Evolutionary conservation across 2,797 vertebrate species (phyloP), one percentile per base, ranked within the genome.

Genomic region (Dryobates pubescens): DNA sequence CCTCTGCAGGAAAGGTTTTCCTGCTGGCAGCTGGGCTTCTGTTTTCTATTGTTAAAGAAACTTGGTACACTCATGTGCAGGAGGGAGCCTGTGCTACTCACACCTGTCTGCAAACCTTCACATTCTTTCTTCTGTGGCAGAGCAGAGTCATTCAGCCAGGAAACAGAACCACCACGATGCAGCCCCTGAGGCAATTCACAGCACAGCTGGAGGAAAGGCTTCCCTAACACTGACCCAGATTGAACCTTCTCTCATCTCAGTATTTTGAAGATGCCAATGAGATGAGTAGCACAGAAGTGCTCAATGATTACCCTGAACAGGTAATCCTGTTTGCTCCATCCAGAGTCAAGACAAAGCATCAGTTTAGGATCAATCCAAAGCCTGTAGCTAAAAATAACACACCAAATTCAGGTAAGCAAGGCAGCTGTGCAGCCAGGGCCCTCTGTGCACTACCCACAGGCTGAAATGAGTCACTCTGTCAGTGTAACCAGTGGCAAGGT

Each of bases 341-440:
- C 4, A 68, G n/a, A 63, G 54, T 13, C 74, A 74, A 69, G 24
- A 34, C 7, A 38, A 89, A 59, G 4, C 7, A 18, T 10, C n/a
- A 43, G 5, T 23, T 70, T 24, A 19, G 36, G 41, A 94, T 59
- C 26, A 69, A 26, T 43, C 5, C n/a, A 62, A 84, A 88, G 11
- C 27, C 49, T 58, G 11, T 29, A 88, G 38, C 63, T 69, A 45
- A 51, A 92, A 82, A 29, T 18, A 80, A 58, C 2, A 3, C 19
- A 49, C 24, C 3, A 45, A 73, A 62, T 69, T 56, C 30, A 79
- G 27, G 27, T 62, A 54, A 58, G 19, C n/a, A 36, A 18, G 70
- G 13, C 3, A 54, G 19, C 0, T 58, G 10, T 11, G 29, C 19
- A 18, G 32, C 3, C 22, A 4, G 1, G 12, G 36, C 10, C 41